A percentile compares a stretch with the other conserved stretches of the same genome.
Evolutionary conservation across 2,888 invertebrate species (phyloP).

Genomic region (Drosophila pegasa): DNA sequence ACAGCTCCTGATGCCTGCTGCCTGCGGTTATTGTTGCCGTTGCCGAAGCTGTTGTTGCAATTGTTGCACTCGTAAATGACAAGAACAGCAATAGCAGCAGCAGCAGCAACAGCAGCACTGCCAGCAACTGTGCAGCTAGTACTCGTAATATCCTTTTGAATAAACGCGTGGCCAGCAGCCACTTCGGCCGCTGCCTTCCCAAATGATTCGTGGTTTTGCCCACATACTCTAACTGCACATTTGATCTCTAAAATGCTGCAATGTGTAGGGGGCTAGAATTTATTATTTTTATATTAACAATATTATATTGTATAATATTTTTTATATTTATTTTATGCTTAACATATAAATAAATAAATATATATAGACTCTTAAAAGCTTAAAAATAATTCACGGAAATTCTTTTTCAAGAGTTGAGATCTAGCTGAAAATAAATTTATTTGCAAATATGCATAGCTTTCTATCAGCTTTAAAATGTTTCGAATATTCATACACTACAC

Average conservation of each 20-base stretch:
- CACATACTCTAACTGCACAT: conserved; percentile 1
- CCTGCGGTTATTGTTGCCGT: conserved; percentile 36
- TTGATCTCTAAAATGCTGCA: background rate
- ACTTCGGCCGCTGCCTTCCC: conserved; percentile 45
- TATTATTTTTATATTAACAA: background rate
- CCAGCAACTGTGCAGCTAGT: conserved; percentile 33
- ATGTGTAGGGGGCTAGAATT: too few species aligned
- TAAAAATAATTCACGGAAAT: too few species aligned
- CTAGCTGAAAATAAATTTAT: too few species aligned
- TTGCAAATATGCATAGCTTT: too few species aligned
- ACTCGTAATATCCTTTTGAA: conserved; percentile 69
- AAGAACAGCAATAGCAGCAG: conserved; percentile 44
- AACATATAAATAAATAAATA: too few species aligned
- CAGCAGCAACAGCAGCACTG: conserved; percentile 36
- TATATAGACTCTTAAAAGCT: too few species aligned
- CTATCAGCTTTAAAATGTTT: too few species aligned
- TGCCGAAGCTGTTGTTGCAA: conserved; percentile 17
- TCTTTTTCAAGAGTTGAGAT: too few species aligned
- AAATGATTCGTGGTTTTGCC: conserved; percentile 38
- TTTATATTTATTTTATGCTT: too few species aligned
- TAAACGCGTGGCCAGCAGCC: conserved; percentile 50
- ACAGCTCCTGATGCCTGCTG: conserved; percentile 49
- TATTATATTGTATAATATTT: background rate
- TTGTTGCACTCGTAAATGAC: conserved; percentile 70
- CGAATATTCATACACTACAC: too few species aligned